Evolutionary conservation across 2,113 vertebrate species (phyloP).

Genomic region (Noturus placidus): DNA sequence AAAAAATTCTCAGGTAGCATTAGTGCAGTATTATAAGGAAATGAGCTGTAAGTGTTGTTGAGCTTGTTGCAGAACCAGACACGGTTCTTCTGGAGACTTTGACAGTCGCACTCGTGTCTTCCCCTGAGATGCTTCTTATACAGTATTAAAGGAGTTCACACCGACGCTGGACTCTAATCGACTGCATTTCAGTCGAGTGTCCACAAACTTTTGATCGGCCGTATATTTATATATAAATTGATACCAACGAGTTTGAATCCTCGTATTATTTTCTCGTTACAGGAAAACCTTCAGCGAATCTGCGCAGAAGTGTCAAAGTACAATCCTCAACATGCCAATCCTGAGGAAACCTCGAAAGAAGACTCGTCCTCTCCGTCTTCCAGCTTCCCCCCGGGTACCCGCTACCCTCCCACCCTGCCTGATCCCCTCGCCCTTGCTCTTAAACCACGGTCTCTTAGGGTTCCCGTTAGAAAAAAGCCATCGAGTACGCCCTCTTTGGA

Average conservation of each 20-base stretch:
- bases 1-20: no score
- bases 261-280: background rate
- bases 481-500: background rate
- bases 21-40: no score
- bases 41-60: no score
- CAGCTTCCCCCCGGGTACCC: constrained; percentile 56
- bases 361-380: constrained; percentile 8
- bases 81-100: no score
- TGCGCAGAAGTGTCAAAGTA: constrained; percentile 59
- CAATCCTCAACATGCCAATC: constrained; percentile 30
- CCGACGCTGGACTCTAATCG: no score
- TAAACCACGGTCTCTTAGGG: constrained; percentile 47
- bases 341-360: background rate
- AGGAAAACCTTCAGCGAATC: constrained; percentile 86
- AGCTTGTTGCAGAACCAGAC: no score
- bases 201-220: no score
- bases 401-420: constrained; percentile 79
- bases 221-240: background rate
- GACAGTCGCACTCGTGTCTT: no score
- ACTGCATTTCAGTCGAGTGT: no score
- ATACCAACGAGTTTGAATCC: no score
- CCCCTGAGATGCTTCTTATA: no score
- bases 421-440: constrained; percentile 70
- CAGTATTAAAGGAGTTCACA: no score
- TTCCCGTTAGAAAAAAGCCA: constrained; percentile 50